Evolutionary conservation across 2,888 invertebrate species (phyloP), one percentile per base, ranked within the genome.

Genomic region (Petrolisthes cinctipes): DNA sequence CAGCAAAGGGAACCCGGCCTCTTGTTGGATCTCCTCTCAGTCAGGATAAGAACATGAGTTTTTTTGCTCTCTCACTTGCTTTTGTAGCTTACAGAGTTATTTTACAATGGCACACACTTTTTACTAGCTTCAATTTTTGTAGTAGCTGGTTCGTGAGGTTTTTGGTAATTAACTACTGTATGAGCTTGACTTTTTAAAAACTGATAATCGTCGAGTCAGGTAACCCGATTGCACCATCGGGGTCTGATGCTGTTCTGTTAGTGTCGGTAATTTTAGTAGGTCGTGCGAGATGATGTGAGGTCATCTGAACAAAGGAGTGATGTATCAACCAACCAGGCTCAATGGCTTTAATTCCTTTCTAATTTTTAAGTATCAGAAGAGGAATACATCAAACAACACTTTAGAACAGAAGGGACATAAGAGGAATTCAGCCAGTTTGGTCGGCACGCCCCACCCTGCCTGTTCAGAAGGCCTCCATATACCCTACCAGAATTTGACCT

Each of bases 91-190:
- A 71, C 71, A 82, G 54, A 17, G 85, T 68, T 51, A 81, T 57
- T 85, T 81, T 57, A 80, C 61, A 73, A 79, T 68, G 54, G 71
- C 66, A 53, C 85, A 53, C 85, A 73, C 73, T 85, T 85, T 85
- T 73, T 75, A 85, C 85, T 85, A 81, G 81, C 73, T 79, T 81
- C 68, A 85, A 37, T 37, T 85, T 85, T 85, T n/a, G 57, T 81
- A 81, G 81, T 80, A 66, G 23, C 79, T 56, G 37, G 54, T 85
- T 61, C 23, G 61, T 61, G 61, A 61, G 61, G 61, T 61, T 11
- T 61, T 61, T 11, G 61, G 61, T 17, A 17, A 61, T 61, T 61
- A 61, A 61, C 61, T 61, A 61, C 61, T 11, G 61, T 61, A 61
- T 61, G 61, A 61, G 61, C 61, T 61, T 61, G 61, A 61, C 9